Conservation (phyloP, 2,113 vertebrate species). For the Bos taurus region DNA sequence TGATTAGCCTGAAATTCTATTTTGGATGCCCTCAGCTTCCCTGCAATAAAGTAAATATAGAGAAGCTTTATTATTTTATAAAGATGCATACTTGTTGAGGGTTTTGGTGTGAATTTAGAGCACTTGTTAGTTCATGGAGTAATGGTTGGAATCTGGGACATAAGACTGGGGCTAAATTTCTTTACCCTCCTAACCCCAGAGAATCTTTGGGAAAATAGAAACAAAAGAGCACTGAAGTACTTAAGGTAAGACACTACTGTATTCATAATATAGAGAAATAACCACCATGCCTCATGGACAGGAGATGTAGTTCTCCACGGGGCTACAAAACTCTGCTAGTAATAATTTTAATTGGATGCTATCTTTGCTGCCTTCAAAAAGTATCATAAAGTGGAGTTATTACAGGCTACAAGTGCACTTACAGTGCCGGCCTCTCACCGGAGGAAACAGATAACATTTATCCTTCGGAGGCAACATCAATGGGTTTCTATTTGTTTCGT, state of each 20-base stretch:
- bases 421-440: constrained; percentile 39
- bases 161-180: constrained; percentile 50
- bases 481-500: constrained; percentile 46
- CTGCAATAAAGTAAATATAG: not conserved
- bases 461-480: constrained; percentile 51
- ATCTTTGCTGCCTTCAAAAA: constrained; percentile 65
- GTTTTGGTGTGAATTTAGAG: not conserved
- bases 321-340: constrained; percentile 72
- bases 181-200: constrained; percentile 40
- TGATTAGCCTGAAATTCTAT: not conserved
- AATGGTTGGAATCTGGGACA: constrained; percentile 62
- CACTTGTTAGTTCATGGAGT: constrained; percentile 36
- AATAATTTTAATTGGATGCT: constrained; percentile 72
- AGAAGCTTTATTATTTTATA: not conserved
- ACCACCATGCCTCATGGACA: constrained; percentile 58
- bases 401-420: constrained; percentile 63
- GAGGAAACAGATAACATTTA: constrained; percentile 56
- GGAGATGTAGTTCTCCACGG: constrained; percentile 60
- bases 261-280: constrained; percentile 75
- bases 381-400: constrained; percentile 57
- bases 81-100: not conserved
- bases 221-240: constrained; percentile 63
- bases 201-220: constrained; percentile 70
- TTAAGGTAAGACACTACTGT: constrained; percentile 60
- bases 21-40: not conserved